Conservation (phyloP, 2,888 invertebrate genomes). For the Deilephila elpenor region DNA sequence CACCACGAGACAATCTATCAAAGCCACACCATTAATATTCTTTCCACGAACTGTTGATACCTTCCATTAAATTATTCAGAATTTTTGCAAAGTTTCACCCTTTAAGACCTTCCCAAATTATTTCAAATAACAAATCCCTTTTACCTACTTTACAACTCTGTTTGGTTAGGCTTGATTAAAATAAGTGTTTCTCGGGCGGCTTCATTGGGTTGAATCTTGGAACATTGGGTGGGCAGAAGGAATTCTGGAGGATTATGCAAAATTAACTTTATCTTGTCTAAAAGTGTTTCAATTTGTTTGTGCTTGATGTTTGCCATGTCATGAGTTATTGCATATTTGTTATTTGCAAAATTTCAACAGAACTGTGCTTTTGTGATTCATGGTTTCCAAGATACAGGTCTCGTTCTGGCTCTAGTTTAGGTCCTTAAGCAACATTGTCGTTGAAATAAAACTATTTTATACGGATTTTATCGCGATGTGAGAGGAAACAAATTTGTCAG, state of each 20-base stretch:
- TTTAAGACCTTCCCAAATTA: slow-evolving; percentile 4
- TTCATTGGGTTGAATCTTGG: neutral
- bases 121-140: slow-evolving; percentile 27
- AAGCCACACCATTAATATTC: neutral
- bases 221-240: neutral
- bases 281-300: too few relatives aligned
- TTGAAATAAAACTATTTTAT: too few relatives aligned
- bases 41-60: neutral
- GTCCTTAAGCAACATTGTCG: too few relatives aligned
- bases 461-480: too few relatives aligned
- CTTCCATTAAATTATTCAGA: slow-evolving; percentile 9
- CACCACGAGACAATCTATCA: neutral
- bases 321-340: too few relatives aligned
- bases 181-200: neutral
- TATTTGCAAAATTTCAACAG: too few relatives aligned
- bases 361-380: too few relatives aligned
- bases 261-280: too few relatives aligned
- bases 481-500: too few relatives aligned
- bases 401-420: too few relatives aligned
- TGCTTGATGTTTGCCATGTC: too few relatives aligned
- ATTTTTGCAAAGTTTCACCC: neutral
- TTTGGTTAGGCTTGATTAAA: slow-evolving; percentile 27
- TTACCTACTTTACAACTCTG: slow-evolving; percentile 22
- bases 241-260: neutral
- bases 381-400: too few relatives aligned